phyloP scores from a whole-genome alignment of 2,113 vertebrate species.

The Formicarius rufipectus region DNA sequence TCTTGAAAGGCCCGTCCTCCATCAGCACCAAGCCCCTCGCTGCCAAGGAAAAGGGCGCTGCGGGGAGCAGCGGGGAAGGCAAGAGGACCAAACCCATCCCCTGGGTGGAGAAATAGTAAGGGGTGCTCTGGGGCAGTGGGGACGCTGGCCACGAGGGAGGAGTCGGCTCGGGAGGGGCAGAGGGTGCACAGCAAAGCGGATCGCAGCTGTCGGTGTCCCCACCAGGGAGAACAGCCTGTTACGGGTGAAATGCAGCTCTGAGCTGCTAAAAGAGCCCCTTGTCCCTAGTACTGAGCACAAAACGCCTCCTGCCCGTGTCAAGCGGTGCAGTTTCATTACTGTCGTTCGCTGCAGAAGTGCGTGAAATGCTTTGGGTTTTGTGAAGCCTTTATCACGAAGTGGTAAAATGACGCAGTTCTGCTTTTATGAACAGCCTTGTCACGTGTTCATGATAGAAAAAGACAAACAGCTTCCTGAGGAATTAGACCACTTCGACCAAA shows the following conservation, averaged over 20 bases:
- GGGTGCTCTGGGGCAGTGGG: not conserved
- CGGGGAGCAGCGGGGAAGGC: constrained; percentile 81
- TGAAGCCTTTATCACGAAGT: not conserved
- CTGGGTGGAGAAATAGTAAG: constrained; percentile 99
- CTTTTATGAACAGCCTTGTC: not conserved
- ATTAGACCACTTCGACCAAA: not conserved
- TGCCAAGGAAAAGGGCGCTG: constrained; percentile 79
- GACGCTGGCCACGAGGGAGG: accelerated
- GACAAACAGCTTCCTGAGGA: not conserved
- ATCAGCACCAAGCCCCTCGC: constrained; percentile 71
- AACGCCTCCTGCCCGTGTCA: not conserved
- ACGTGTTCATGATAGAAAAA: not conserved
- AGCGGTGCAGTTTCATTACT: accelerated
- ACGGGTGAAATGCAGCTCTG: accelerated
- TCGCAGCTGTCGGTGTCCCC: not conserved
- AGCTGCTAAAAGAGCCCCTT: not conserved
- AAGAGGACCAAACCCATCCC: constrained; percentile 84
- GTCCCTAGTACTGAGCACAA: not conserved
- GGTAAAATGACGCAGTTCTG: not conserved
- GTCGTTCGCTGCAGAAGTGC: not conserved
- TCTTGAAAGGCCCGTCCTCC: constrained; percentile 84
- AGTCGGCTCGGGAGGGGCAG: not conserved
- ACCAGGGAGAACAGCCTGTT: not conserved
- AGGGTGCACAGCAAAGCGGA: accelerated
- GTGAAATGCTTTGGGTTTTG: accelerated